phyloP scores from a whole-genome alignment of 1,140 invertebrate genomes.

The Nephila pilipes region DNA sequence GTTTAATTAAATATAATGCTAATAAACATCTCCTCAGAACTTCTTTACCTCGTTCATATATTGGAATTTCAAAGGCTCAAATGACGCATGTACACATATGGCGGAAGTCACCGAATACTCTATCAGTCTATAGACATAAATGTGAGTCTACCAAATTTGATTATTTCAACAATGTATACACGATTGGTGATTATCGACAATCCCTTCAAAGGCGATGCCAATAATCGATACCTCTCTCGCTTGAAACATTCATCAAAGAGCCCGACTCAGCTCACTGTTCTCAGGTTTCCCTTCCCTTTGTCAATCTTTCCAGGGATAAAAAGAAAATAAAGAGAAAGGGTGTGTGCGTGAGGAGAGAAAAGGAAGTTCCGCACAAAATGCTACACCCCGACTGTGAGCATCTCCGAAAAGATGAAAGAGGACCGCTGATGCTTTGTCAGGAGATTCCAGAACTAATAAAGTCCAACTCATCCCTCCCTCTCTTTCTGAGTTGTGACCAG shows the following conservation, averaged over 20 bases:
- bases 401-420: constrained; percentile 27
- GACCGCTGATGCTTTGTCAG: not conserved
- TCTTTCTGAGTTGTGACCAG: not conserved
- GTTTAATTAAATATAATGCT: no score
- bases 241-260: not conserved
- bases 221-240: not conserved
- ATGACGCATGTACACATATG: no score
- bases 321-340: constrained; percentile 12
- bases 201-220: not conserved
- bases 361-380: constrained; percentile 1
- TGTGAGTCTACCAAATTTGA: no score
- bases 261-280: not conserved
- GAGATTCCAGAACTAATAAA: constrained; percentile 60
- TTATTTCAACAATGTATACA: no score
- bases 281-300: not conserved
- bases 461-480: not conserved
- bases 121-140: no score
- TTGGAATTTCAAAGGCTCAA: no score
- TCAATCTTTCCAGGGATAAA: not conserved
- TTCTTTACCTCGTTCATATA: no score
- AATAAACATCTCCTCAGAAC: no score
- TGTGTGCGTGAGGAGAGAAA: constrained; percentile 16
- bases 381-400: not conserved
- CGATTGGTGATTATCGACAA: no score
- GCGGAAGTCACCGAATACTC: no score